Percentiles rank a stretch among this genome's conserved stretches.
phyloP scores from a whole-genome alignment of 2,113 vertebrate genomes.

The Heterocephalus glaber region DNA sequence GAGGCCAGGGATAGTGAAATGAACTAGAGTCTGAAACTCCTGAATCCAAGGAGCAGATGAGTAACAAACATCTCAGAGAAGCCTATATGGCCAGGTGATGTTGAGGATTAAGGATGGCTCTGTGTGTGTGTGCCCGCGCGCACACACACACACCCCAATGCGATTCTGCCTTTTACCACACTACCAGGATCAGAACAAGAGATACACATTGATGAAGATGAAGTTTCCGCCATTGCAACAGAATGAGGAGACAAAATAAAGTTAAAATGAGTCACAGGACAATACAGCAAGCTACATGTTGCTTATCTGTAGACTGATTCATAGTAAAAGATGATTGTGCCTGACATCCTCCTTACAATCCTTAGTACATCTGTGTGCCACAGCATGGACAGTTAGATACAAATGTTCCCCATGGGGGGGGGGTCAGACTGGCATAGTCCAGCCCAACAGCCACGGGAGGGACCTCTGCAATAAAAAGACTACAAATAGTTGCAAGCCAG shows the following conservation, averaged over 20 bases:
- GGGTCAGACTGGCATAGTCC: background rate
- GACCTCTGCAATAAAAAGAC: background rate
- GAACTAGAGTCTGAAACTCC: background rate
- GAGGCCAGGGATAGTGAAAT: background rate
- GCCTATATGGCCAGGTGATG: background rate
- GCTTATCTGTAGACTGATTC: background rate
- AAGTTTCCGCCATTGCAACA: background rate
- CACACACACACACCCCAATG: background rate
- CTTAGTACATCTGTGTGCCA: background rate
- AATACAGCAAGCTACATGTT: background rate
- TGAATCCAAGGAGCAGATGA: background rate
- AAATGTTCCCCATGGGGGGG: background rate
- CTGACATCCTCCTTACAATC: background rate
- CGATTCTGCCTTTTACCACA: background rate
- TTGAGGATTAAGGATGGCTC: too few relatives aligned
- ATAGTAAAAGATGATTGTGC: background rate
- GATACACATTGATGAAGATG: background rate
- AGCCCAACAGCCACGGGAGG: background rate
- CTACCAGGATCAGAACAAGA: background rate
- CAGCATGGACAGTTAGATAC: background rate
- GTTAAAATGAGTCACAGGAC: background rate
- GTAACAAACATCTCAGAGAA: background rate
- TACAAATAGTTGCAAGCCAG: accelerated
- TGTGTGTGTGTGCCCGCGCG: background rate
- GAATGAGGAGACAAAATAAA: conserved; percentile 38